A percentile compares a stretch with the other conserved stretches of the same genome.
Evolutionary conservation across 2,888 invertebrate species (phyloP).

Genomic region (Epinotia bilunana): DNA sequence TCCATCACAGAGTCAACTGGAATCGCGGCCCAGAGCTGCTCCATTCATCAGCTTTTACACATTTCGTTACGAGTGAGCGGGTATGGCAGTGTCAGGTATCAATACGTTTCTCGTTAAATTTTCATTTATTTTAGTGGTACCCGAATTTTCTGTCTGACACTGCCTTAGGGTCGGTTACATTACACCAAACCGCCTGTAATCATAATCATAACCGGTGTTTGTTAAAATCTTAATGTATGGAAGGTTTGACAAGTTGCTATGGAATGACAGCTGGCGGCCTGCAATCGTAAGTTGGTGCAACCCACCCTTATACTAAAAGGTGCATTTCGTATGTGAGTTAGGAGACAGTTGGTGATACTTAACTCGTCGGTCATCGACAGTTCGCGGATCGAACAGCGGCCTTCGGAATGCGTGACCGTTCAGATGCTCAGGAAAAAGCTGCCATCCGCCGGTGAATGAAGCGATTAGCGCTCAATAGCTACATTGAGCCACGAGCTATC

Average conservation of each 20-base stretch:
- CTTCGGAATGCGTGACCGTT: conserved; percentile 82
- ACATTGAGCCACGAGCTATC: conserved; percentile 38
- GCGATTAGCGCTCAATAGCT: conserved; percentile 82
- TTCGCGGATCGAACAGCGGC: conserved; percentile 55
- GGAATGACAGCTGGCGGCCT: no score
- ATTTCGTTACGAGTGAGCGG: no score
- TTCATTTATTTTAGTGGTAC: background rate
- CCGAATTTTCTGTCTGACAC: background rate
- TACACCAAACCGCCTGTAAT: no score
- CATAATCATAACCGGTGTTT: no score
- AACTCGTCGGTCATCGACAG: conserved; percentile 61
- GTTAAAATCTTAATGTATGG: no score
- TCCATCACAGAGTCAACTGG: no score
- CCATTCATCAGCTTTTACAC: no score
- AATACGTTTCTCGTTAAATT: background rate
- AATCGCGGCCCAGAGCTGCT: no score
- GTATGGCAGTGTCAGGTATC: no score
- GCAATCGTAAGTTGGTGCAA: no score
- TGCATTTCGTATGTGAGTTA: background rate
- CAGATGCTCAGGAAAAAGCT: conserved; percentile 74
- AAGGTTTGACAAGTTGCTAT: no score
- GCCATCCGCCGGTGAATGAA: conserved; percentile 77
- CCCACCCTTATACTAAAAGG: background rate
- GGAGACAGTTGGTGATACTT: conserved; percentile 54
- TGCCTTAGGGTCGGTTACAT: no score